Evolutionary conservation across 2,888 invertebrate species (phyloP).

Genomic region (Drosophila flavopinicola): DNA sequence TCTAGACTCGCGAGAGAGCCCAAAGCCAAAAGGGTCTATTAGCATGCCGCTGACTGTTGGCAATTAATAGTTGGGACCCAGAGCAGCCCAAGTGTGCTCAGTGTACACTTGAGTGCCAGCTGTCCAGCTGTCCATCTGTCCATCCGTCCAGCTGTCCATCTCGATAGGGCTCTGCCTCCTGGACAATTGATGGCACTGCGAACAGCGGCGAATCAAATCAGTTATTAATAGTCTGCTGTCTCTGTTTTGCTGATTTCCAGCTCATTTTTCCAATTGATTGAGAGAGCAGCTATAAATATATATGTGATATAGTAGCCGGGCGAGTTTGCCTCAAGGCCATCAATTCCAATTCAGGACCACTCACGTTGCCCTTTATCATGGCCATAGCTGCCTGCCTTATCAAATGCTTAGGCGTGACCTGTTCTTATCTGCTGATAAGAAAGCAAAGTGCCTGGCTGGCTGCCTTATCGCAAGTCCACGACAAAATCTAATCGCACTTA

Average conservation of each 20-base stretch:
- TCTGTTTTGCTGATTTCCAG: slow-evolving; percentile 50
- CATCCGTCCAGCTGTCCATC: too few species aligned
- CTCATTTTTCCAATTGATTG: slow-evolving; percentile 72
- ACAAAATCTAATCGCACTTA: slow-evolving; percentile 64
- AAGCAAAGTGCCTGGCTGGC: slow-evolving; percentile 48
- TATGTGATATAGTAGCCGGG: too few species aligned
- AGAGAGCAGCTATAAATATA: slow-evolving; percentile 65
- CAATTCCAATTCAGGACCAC: slow-evolving; percentile 46
- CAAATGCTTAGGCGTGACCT: slow-evolving; percentile 44
- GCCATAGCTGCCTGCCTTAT: slow-evolving; percentile 27
- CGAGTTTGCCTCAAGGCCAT: too few species aligned
- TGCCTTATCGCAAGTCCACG: slow-evolving; percentile 32
- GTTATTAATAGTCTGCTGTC: slow-evolving; percentile 65
- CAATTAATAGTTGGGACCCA: slow-evolving; percentile 65
- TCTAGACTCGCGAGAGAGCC: neutral
- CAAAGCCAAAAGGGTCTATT: slow-evolving; percentile 60
- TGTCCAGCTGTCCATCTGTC: too few species aligned
- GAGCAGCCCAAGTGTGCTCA: too few species aligned
- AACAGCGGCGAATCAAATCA: slow-evolving; percentile 60
- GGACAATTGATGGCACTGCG: slow-evolving; percentile 61
- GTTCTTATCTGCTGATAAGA: slow-evolving; percentile 51
- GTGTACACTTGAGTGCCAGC: slow-evolving; percentile 55
- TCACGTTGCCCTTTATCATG: slow-evolving; percentile 31
- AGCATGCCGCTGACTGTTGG: slow-evolving; percentile 69
- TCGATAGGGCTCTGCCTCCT: slow-evolving; percentile 35